These are phyloP conservation scores for Gambelia wislizenii DNA, from an alignment of 2,797 vertebrate species.

Conservation along the genomic window DNA sequence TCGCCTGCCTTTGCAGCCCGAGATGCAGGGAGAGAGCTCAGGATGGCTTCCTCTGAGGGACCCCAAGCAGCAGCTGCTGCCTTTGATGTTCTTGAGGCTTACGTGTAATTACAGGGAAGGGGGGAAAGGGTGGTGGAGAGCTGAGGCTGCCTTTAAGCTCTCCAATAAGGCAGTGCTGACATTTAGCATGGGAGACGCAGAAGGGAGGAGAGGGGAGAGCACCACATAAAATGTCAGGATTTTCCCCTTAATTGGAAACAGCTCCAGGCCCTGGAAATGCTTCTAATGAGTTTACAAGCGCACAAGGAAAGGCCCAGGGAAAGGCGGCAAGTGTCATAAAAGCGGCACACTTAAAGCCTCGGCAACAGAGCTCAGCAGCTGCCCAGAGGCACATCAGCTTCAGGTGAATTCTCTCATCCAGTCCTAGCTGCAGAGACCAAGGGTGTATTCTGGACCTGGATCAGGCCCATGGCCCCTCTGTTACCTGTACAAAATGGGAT, in stretches of 20 bases:
- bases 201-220: neutral
- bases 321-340: slow-evolving; percentile 58
- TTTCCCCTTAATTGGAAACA: slow-evolving; percentile 72
- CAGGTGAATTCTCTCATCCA: neutral
- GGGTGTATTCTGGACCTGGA: no score
- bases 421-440: neutral
- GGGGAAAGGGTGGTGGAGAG: neutral
- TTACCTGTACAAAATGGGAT: no score
- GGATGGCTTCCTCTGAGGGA: neutral
- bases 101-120: slow-evolving; percentile 36
- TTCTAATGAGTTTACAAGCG: slow-evolving; percentile 66
- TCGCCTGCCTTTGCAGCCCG: slow-evolving; percentile 24
- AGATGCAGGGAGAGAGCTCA: slow-evolving; percentile 27
- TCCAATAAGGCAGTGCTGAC: slow-evolving; percentile 45
- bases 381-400: slow-evolving; percentile 2
- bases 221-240: neutral
- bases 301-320: slow-evolving; percentile 35
- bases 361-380: neutral
- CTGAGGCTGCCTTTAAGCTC: slow-evolving; percentile 34
- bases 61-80: slow-evolving; percentile 25
- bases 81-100: slow-evolving; percentile 43
- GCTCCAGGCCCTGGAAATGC: slow-evolving; percentile 45
- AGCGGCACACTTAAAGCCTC: slow-evolving; percentile 23
- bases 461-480: no score
- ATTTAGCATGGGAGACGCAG: slow-evolving; percentile 26